These are phyloP conservation scores for Ormia ochracea DNA, from an alignment of 2,888 invertebrate species.

Conservation along the genomic window DNA sequence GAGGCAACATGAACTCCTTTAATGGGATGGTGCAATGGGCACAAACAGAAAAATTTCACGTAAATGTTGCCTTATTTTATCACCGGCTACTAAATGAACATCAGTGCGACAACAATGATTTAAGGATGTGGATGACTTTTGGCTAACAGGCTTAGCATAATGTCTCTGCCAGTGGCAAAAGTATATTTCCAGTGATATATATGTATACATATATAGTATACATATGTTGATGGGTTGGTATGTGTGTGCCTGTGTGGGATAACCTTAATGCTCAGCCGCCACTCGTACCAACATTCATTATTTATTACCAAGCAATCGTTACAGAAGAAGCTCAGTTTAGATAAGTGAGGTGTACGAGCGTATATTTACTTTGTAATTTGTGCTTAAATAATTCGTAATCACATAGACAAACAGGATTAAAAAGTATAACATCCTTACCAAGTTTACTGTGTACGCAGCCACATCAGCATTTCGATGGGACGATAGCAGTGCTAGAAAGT, in stretches of 20 bases:
- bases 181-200: not conserved
- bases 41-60: not conserved
- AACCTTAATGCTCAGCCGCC: not conserved
- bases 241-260: not conserved
- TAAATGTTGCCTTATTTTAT: constrained; percentile 16
- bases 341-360: constrained; percentile 58
- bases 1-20: constrained; percentile 24
- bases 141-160: not conserved
- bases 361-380: constrained; percentile 60
- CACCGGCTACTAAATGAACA: constrained; percentile 38
- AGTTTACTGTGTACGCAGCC: not conserved
- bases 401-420: constrained; percentile 59
- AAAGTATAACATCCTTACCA: constrained; percentile 50
- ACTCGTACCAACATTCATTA: constrained; percentile 17
- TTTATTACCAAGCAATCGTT: constrained; percentile 37
- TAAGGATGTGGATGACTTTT: constrained; percentile 39
- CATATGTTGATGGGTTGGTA: no score
- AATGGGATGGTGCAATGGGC: not conserved
- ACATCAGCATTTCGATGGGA: not conserved
- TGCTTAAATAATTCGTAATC: constrained; percentile 60
- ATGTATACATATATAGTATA: no score
- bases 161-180: not conserved
- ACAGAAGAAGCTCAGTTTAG: constrained; percentile 53
- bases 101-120: constrained; percentile 36
- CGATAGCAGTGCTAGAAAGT: not conserved